Conservation (phyloP, 2,113 vertebrate species). For the Cygnus atratus region DNA sequence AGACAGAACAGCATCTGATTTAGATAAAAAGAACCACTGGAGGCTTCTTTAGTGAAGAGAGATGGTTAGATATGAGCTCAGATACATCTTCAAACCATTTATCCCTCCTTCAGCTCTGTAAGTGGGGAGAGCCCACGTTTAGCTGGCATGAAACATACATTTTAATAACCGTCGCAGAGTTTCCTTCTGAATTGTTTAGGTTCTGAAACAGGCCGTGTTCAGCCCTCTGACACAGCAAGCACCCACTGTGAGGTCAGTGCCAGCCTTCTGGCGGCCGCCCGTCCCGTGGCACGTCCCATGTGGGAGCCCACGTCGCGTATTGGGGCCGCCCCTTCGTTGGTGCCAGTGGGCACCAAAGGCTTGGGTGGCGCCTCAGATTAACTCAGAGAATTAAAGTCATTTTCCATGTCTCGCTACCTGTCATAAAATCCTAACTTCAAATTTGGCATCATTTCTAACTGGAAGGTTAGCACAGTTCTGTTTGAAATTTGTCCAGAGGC, state of each 20-base stretch:
- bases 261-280: no score
- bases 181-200: not conserved
- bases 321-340: fast-evolving
- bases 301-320: not conserved
- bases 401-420: fast-evolving
- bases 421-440: not conserved
- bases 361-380: fast-evolving
- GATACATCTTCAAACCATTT: conserved; percentile 3
- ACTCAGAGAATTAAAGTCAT: fast-evolving
- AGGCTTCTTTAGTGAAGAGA: conserved; percentile 33
- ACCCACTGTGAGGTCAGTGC: no score
- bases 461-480: not conserved
- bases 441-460: not conserved
- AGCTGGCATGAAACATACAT: fast-evolving
- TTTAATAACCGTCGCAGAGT: not conserved
- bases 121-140: not conserved
- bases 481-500: not conserved
- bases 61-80: not conserved
- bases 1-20: conserved; percentile 45
- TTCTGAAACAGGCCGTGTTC: not conserved
- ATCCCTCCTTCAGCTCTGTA: not conserved
- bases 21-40: conserved; percentile 66
- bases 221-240: no score
- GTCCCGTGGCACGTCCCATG: fast-evolving
- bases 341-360: not conserved